A percentile compares a stretch with the other conserved stretches of the same genome.
These are phyloP conservation scores for Bombus confusus DNA, from an alignment of 1,140 invertebrate species.

Conservation along the genomic window DNA sequence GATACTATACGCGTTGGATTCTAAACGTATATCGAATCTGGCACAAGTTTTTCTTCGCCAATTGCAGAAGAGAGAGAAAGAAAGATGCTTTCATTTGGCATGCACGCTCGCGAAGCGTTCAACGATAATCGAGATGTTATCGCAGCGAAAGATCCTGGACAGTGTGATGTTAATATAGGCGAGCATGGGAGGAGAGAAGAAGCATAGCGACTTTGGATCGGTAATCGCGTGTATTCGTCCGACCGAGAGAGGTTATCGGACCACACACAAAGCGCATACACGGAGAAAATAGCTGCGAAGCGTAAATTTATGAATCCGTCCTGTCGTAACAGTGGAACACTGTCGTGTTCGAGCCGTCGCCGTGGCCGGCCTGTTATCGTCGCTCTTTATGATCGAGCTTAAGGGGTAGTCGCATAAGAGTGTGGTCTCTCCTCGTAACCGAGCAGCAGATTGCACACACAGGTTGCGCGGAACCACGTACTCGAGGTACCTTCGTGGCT, in stretches of 20 bases:
- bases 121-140: slow-evolving; percentile 57
- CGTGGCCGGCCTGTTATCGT: slow-evolving; percentile 58
- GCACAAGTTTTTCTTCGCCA: not conserved
- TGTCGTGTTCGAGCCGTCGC: slow-evolving; percentile 53
- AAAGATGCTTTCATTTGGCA: not conserved
- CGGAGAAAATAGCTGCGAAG: slow-evolving; percentile 57
- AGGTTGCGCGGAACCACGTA: slow-evolving; percentile 18
- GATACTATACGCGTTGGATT: not conserved
- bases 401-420: slow-evolving; percentile 37
- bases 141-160: not conserved
- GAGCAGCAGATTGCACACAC: slow-evolving; percentile 47
- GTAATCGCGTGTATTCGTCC: slow-evolving; percentile 14
- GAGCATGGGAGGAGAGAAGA: not conserved
- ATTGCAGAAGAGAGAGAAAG: too few relatives aligned
- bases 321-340: slow-evolving; percentile 61
- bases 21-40: not conserved
- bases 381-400: slow-evolving; percentile 69
- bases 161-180: slow-evolving; percentile 49
- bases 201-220: slow-evolving; percentile 2
- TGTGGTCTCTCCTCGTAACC: slow-evolving; percentile 53
- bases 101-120: slow-evolving; percentile 4
- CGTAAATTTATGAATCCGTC: slow-evolving; percentile 67
- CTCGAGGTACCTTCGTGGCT: not conserved
- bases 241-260: slow-evolving; percentile 52
- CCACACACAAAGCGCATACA: slow-evolving; percentile 48